These are phyloP conservation scores for Sitobion miscanthi DNA, from an alignment of 1,140 invertebrate species.

Conservation along the genomic window DNA sequence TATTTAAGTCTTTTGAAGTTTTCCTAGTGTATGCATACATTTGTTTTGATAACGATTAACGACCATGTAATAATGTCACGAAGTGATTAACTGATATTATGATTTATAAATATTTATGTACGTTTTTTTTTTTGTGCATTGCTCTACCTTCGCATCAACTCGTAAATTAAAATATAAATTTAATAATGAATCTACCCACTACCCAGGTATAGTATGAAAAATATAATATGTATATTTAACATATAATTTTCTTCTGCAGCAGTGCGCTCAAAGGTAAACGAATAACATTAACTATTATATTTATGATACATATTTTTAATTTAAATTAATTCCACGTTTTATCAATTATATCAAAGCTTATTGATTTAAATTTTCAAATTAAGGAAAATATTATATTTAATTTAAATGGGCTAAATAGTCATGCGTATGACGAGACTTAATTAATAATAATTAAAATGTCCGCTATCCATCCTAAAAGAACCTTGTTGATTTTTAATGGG, in stretches of 20 bases:
- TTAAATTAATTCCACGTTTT: neutral
- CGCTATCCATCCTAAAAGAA: neutral
- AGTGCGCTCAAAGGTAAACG: neutral
- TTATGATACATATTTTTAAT: neutral
- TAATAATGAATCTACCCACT: neutral
- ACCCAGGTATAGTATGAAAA: neutral
- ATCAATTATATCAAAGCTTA: neutral
- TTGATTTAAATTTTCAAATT: conserved; percentile 4
- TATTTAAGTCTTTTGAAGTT: neutral
- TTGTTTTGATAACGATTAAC: neutral
- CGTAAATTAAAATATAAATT: neutral
- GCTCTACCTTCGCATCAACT: neutral
- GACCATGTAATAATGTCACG: neutral
- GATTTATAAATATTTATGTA: neutral
- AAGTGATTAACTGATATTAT: neutral
- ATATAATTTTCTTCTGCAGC: neutral
- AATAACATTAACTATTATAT: neutral
- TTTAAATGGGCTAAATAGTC: neutral
- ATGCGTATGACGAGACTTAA: neutral
- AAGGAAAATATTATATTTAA: conserved; percentile 19
- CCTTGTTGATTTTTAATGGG: neutral
- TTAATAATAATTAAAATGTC: conserved; percentile 1
- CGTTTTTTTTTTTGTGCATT: neutral
- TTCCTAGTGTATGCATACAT: neutral
- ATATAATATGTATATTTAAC: neutral